Evolutionary conservation across 2,888 invertebrate genomes (phyloP).

Genomic region (Hydrotaea cyrtoneurina): DNA sequence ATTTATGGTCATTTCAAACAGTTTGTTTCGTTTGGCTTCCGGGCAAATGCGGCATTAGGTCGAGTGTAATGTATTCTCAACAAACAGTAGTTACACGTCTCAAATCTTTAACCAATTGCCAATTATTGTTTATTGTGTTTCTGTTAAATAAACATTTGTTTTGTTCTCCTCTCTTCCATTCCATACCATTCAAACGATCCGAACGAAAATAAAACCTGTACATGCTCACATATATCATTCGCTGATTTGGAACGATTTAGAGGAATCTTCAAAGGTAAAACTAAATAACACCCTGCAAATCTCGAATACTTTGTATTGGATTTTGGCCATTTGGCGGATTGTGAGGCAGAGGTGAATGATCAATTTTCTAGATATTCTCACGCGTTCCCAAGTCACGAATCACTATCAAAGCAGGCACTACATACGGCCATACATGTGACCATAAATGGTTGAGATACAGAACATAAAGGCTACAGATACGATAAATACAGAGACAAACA

Average conservation of each 20-base stretch:
- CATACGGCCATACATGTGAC: slow-evolving; percentile 35
- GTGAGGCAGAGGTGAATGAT: slow-evolving; percentile 35
- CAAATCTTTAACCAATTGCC: slow-evolving; percentile 24
- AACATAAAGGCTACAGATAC: slow-evolving; percentile 1
- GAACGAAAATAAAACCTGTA: slow-evolving; percentile 26
- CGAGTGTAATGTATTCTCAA: slow-evolving; percentile 25
- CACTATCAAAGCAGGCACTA: slow-evolving; percentile 31
- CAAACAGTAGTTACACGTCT: slow-evolving; percentile 52
- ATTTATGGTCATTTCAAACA: slow-evolving; percentile 11
- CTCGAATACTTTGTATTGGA: slow-evolving; percentile 31
- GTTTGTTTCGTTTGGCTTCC: not conserved
- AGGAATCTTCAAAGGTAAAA: slow-evolving; percentile 29
- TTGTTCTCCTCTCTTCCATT: not conserved
- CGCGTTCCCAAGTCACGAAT: slow-evolving; percentile 61
- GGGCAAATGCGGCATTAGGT: slow-evolving; percentile 17
- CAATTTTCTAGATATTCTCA: slow-evolving; percentile 54
- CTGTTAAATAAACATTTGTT: slow-evolving; percentile 26
- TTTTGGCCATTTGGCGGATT: slow-evolving; percentile 21
- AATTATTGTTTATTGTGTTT: slow-evolving; percentile 45
- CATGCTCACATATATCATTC: not conserved
- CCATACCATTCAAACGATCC: slow-evolving; percentile 10
- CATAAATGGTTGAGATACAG: slow-evolving; percentile 54
- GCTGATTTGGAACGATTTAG: not conserved
- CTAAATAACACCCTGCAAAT: slow-evolving; percentile 15
- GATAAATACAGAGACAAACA: not conserved